Evolutionary conservation across 2,113 vertebrate species (phyloP).

Genomic region (Rhinoptilus africanus): DNA sequence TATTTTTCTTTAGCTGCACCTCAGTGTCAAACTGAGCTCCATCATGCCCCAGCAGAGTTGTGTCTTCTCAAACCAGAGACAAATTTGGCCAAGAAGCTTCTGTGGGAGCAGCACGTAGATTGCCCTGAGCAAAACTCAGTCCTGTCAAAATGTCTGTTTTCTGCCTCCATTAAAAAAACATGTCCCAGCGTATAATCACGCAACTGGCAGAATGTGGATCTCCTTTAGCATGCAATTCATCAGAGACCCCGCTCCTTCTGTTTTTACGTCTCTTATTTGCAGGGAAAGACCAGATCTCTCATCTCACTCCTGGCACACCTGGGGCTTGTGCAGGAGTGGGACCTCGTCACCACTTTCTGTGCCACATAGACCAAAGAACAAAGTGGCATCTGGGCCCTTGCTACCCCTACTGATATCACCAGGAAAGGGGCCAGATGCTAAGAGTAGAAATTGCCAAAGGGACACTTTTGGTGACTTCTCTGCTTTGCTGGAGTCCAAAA

Average conservation of each 20-base stretch:
- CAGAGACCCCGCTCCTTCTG: background rate
- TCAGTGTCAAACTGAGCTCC: background rate
- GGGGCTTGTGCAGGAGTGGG: background rate
- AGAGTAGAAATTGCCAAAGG: background rate
- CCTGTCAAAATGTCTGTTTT: background rate
- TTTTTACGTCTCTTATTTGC: background rate
- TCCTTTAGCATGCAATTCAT: background rate
- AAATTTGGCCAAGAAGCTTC: background rate
- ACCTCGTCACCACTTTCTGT: background rate
- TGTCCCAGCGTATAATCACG: background rate
- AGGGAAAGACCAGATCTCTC: background rate
- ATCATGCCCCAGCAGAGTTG: background rate
- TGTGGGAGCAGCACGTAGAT: background rate
- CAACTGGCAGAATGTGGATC: background rate
- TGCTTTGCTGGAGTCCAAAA: background rate
- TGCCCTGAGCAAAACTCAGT: constrained; percentile 2
- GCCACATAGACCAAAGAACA: background rate
- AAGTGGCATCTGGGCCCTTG: rapidly evolving
- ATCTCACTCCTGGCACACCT: background rate
- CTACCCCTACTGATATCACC: background rate
- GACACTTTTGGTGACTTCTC: background rate
- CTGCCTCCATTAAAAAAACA: constrained; percentile 31
- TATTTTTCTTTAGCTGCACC: background rate
- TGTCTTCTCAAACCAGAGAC: background rate
- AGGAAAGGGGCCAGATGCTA: background rate